Evolutionary conservation across 2,113 vertebrate genomes (phyloP), one percentile per base, ranked within the genome.

Genomic region (Eubucco bourcierii): DNA sequence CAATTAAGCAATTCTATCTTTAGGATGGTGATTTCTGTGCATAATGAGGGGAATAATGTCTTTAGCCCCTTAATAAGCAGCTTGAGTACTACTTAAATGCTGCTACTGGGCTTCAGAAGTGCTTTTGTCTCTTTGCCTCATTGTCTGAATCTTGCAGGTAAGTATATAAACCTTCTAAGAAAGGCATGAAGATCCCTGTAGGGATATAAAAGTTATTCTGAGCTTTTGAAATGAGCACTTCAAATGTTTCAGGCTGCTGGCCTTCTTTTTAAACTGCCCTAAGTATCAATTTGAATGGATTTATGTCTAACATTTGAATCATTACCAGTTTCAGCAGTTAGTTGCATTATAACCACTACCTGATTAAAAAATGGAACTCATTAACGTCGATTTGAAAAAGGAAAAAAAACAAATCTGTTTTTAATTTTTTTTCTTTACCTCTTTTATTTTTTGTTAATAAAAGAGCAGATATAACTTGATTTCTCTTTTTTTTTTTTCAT

Each of bases 201-300:
- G 65, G 15, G 64, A 59, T 91, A 93, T 68, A 75, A 37, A 37
- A 87, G n/a, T 58, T 87, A 5, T 73, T 66, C 55, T 64, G 8
- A 72, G 87, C 29, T 90, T 95, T 78, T 47, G 31, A 83, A 79
- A 87, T 50, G 11, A 94, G 74, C 56, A 37, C 27, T 92, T 88
- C 21, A 88, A 87, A 80, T 44, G 20, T 95, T 95, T 96, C 8
- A 3, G 90, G 56, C 44, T 92, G 34, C 41, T 87, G 29, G 59
- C 12, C 19, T 23, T 92, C 52, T 93, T 67, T 85, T 73, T 80
- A 66, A 58, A 44, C 84, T 52, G 80, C 44, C n/a, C 31, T 63
- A 79, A 91, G 28, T 68, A 94, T 94, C 34, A 86, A 34, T 95
- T 74, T 86, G 16, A 95, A 67, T 82, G 66, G 34, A 81, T 74